These are phyloP conservation scores for Petromus typicus DNA, from an alignment of 2,113 vertebrate species.

Conservation along the genomic window DNA sequence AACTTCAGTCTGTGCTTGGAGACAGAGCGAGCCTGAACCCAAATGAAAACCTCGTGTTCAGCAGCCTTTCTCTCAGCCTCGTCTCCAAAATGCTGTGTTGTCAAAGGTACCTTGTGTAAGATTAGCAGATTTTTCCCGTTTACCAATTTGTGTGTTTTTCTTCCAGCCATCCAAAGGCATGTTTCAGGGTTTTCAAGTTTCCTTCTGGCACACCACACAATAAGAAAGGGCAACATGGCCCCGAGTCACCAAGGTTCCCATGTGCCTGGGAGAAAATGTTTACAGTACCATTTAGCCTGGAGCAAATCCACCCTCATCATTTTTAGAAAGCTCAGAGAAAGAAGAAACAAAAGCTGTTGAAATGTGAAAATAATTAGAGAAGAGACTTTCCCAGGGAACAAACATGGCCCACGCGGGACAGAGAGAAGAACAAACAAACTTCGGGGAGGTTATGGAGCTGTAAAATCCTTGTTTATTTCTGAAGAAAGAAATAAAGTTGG, in stretches of 20 bases:
- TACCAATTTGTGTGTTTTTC: constrained; percentile 2
- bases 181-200: constrained; percentile 53
- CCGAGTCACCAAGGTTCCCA: background rate
- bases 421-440: constrained; percentile 76
- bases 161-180: background rate
- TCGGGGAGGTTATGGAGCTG: constrained; percentile 69
- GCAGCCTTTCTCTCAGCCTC: background rate
- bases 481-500: constrained; percentile 78
- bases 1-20: background rate
- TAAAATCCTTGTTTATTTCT: constrained; percentile 81
- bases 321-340: constrained; percentile 70
- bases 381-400: constrained; percentile 79
- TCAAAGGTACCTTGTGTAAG: background rate
- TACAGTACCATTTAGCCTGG: constrained; percentile 57
- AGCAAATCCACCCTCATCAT: constrained; percentile 69
- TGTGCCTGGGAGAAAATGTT: constrained; percentile 64
- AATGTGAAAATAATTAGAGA: constrained; percentile 82
- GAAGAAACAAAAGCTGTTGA: constrained; percentile 77
- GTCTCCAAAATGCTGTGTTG: background rate
- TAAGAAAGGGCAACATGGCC: constrained; percentile 35
- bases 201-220: background rate
- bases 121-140: background rate
- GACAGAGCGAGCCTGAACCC: background rate
- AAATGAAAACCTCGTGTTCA: background rate
- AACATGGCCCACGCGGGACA: constrained; percentile 58